phyloP scores from a whole-genome alignment of 2,888 invertebrate species.

The Mesorhabditis sp. region DNA sequence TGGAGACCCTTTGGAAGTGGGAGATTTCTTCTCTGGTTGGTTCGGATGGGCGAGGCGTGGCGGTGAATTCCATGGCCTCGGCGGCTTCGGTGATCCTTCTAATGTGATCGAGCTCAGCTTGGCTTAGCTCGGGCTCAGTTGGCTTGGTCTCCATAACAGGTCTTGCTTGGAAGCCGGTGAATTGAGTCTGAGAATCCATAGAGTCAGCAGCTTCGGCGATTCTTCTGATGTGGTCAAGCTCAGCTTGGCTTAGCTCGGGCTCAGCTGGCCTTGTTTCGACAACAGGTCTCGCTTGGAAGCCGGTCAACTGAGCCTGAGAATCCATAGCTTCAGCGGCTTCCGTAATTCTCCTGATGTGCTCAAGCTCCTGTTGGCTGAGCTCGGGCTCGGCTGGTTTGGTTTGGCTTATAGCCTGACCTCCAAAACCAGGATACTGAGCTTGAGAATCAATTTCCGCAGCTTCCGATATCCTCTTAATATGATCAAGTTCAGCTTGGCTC shows the following conservation, averaged over 20 bases:
- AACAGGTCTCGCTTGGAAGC: too few species aligned
- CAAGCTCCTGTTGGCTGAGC: slow-evolving; percentile 25
- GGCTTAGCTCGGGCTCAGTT: slow-evolving; percentile 16
- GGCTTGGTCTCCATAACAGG: slow-evolving; percentile 5
- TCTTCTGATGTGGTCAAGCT: slow-evolving; percentile 45
- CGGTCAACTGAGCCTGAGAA: not conserved
- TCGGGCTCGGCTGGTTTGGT: slow-evolving; percentile 10
- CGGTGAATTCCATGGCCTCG: not conserved
- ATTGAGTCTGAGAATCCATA: not conserved
- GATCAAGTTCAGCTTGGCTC: slow-evolving; percentile 35
- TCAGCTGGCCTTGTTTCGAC: not conserved
- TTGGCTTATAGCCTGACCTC: too few species aligned
- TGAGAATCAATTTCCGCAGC: slow-evolving; percentile 14
- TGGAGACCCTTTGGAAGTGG: slow-evolving; percentile 11
- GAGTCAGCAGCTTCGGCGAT: slow-evolving; percentile 31
- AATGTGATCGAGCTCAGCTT: slow-evolving; percentile 26
- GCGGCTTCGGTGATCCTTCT: slow-evolving; percentile 11
- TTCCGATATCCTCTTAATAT: slow-evolving; percentile 22
- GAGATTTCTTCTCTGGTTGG: slow-evolving; percentile 3
- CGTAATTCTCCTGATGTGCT: slow-evolving; percentile 28
- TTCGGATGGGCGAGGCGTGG: not conserved
- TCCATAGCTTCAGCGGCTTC: slow-evolving; percentile 22
- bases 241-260: slow-evolving; percentile 37
- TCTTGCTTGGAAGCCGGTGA: not conserved
- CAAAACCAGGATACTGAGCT: too few species aligned